Evolutionary conservation across 2,797 vertebrate species (phyloP).

Genomic region (Xerus rutilus): DNA sequence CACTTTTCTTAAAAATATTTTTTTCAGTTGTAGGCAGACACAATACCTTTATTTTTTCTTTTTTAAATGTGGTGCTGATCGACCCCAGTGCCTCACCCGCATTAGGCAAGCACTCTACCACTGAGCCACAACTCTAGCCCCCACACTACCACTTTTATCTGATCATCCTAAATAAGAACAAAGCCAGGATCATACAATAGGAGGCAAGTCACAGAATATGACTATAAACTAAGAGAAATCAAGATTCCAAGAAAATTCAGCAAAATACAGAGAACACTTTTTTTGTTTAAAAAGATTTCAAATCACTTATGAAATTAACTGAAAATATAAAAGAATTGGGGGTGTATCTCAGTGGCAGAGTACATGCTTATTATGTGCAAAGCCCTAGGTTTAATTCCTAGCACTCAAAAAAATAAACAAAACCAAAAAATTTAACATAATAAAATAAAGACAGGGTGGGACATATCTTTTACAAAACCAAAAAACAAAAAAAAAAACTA

Average conservation of each 20-base stretch:
- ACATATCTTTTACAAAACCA: not conserved
- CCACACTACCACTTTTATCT: not conserved
- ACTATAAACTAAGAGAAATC: not conserved
- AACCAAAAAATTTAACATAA: not conserved
- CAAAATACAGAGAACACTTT: not conserved
- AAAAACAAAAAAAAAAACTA: not conserved
- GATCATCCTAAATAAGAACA: conserved; percentile 51
- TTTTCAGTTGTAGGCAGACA: too few species aligned
- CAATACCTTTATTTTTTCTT: too few species aligned
- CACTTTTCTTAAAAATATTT: too few species aligned
- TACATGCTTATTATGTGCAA: not conserved
- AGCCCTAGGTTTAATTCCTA: not conserved
- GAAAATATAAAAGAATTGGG: not conserved
- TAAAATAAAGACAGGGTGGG: conserved; percentile 6
- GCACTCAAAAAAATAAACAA: not conserved
- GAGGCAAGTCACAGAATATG: not conserved
- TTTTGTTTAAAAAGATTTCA: conserved; percentile 25
- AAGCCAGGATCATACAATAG: not conserved
- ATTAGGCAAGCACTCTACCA: too few species aligned
- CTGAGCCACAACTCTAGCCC: too few species aligned
- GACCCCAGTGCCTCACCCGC: too few species aligned
- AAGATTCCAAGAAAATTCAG: conserved; percentile 55
- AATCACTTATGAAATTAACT: conserved; percentile 57
- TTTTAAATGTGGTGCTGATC: too few species aligned
- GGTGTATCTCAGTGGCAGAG: not conserved